Evolutionary conservation across 23 tunicate species (phyloP).

Genomic region (Pegea sp.): DNA sequence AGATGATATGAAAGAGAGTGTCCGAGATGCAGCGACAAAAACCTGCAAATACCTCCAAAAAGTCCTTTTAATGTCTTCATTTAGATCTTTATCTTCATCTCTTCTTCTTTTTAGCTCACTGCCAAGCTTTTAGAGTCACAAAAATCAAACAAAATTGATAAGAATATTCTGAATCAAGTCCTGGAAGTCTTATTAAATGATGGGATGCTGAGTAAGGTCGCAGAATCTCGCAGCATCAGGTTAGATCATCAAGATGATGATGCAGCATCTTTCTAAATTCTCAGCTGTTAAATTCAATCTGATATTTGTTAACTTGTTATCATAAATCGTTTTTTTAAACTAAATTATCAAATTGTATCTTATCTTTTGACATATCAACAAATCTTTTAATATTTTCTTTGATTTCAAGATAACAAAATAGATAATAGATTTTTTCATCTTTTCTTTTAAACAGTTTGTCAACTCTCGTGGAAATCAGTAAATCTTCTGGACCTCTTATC

Average conservation of each 20-base stretch:
- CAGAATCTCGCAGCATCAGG: conserved; percentile 30
- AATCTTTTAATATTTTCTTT: too few relatives aligned
- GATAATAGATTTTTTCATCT: too few relatives aligned
- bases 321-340: too few relatives aligned
- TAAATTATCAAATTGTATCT: too few relatives aligned
- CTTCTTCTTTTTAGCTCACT: conserved; percentile 10
- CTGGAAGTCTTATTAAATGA: conserved; percentile 30
- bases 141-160: conserved; percentile 6
- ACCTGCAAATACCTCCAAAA: conserved; percentile 30
- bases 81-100: too few relatives aligned
- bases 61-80: conserved; percentile 8
- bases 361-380: too few relatives aligned
- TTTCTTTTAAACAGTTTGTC: conserved; percentile 40
- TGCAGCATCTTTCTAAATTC: too few relatives aligned
- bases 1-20: conserved; percentile 78
- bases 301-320: too few relatives aligned
- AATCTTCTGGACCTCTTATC: conserved; percentile 25
- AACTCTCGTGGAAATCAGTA: conserved; percentile 47
- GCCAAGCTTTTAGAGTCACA: conserved; percentile 21
- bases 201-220: conserved; percentile 37
- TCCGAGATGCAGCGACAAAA: conserved; percentile 25
- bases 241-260: too few relatives aligned
- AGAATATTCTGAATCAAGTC: conserved; percentile 14
- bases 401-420: too few relatives aligned
- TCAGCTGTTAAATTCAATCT: too few relatives aligned